Base-by-base conservation (phyloP, 2,113 vertebrate species). In the Lamprotornis superbus region DNA sequence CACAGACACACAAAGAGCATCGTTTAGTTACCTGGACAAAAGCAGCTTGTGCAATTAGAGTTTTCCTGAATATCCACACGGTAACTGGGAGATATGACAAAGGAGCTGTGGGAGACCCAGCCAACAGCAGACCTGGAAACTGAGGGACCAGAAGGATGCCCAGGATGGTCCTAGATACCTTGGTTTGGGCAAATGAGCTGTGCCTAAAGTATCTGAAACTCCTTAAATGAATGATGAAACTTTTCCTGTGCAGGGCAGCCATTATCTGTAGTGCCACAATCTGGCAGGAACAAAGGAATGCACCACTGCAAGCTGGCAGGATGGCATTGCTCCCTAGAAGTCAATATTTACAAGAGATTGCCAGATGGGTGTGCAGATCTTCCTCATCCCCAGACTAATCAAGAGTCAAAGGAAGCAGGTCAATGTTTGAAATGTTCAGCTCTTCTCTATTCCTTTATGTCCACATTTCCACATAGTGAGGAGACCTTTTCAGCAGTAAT, bases 401-500 rank as follows among this genome's bases (percentile, higher is more conserved):
- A 89, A 75, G 71, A 96, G 65, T 71, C 92, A 89, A 82, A 94
- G 86, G 85, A 93, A 88, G 76, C 86, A 89, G 86, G 88, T 86
- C 85, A 89, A 31, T 68, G 73, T 90, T 96, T 96, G 83, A 64
- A 89, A 52, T 53, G 69, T 64, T 96, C 85, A 90, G 40, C n/a
- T 96, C 69, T 94, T 83, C 37, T 91, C 90, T 90, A 39, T 79
- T 91, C 73, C 86, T 96, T 95, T 90, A 75, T 81, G 53, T 92
- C 77, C 86, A 81, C 35, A 61, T 92, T 93, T 95, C 76, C 3
- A 7, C 83, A 47, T 39, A 90, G 80, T 20, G 46, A 87, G 55
- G 76, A 95, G 90, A 94, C 86, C 73, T 95, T 95, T 96, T 84
- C 92, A 84, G 61, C 33, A 82, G 76, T 96, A 96, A 96, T 92